These are phyloP conservation scores for Lampropteryx suffumata DNA, from an alignment of 2,888 invertebrate species.

Conservation along the genomic window DNA sequence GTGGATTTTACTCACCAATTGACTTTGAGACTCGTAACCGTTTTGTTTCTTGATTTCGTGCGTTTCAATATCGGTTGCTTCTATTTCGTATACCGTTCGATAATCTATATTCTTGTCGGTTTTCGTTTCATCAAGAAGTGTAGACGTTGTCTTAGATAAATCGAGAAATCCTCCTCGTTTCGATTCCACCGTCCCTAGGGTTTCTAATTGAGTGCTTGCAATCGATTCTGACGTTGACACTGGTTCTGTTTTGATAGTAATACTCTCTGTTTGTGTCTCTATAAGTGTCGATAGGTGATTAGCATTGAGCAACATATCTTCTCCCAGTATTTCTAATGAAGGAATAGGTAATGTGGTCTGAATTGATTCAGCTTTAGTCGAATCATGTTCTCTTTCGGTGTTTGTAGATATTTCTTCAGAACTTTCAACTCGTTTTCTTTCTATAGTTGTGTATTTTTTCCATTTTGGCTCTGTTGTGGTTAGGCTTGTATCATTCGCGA, in stretches of 20 bases:
- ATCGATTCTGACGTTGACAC: conserved; percentile 13
- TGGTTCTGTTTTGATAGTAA: conserved; percentile 5
- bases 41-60: conserved; percentile 38
- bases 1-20: conserved; percentile 53
- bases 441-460: conserved; percentile 53
- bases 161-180: conserved; percentile 66
- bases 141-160: conserved; percentile 45
- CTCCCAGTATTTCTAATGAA: conserved; percentile 43
- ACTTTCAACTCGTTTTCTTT: conserved; percentile 41
- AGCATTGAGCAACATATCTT: conserved; percentile 18
- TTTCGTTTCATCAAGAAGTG: conserved; percentile 25
- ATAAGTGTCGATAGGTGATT: conserved; percentile 4
- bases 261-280: conserved; percentile 6
- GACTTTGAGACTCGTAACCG: conserved; percentile 52
- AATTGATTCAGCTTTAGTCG: conserved; percentile 45
- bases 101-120: conserved; percentile 32
- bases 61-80: conserved; percentile 36
- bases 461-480: conserved; percentile 36
- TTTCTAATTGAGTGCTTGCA: conserved; percentile 18
- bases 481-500: not conserved
- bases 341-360: conserved; percentile 43
- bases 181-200: conserved; percentile 50
- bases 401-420: conserved; percentile 28
- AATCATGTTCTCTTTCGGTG: conserved; percentile 35
- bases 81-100: conserved; percentile 40